Evolutionary conservation across 2,113 vertebrate species (phyloP).

Genomic region (Raja brachyura): DNA sequence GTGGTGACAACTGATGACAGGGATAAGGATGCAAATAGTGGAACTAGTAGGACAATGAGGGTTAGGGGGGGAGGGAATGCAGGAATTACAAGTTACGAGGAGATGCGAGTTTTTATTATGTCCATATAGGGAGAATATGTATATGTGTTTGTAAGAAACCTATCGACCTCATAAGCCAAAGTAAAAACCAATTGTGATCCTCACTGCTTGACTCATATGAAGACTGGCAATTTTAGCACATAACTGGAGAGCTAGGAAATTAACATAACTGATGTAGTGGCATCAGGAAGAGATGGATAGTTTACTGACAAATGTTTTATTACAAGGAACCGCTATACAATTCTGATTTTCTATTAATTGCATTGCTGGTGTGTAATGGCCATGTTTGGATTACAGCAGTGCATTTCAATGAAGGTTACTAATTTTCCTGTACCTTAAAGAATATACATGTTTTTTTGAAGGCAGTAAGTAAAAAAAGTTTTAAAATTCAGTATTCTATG

Average conservation of each 20-base stretch:
- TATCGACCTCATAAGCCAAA: background rate
- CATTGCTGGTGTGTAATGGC: too few species aligned
- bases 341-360: background rate
- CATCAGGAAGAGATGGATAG: background rate
- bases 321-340: background rate
- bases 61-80: too few species aligned
- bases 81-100: too few species aligned
- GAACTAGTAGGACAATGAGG: too few species aligned
- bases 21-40: too few species aligned
- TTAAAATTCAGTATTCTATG: background rate
- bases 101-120: too few species aligned
- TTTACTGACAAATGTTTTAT: background rate
- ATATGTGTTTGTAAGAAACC: too few species aligned
- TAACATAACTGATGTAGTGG: background rate
- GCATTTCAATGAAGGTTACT: background rate
- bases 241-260: background rate
- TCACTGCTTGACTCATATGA: background rate
- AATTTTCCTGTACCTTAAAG: background rate
- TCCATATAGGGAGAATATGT: background rate
- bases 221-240: background rate
- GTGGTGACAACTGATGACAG: too few species aligned
- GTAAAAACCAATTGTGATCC: background rate
- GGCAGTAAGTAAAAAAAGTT: background rate
- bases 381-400: background rate
- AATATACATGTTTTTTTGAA: background rate